Evolutionary conservation across 2,113 vertebrate genomes (phyloP), one percentile per base, ranked within the genome.

Genomic region (Motacilla tschutschensis): DNA sequence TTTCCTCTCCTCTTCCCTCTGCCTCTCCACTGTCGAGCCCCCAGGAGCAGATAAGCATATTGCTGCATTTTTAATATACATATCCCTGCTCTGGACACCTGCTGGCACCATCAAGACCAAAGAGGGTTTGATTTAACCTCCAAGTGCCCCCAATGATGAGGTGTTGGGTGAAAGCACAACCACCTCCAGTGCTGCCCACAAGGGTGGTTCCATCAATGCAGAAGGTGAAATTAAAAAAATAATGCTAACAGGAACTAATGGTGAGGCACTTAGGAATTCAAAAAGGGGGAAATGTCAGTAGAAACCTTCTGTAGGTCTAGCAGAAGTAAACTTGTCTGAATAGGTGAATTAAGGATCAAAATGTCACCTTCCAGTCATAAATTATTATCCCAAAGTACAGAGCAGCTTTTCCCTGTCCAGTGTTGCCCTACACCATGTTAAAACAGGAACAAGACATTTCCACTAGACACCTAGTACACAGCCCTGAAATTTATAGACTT

Each of bases 131-230:
- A 12, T 62, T 70, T 46, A 82, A 43, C 17, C 12, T 46, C 22
- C 28, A 80, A 60, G 13, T 38, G 24, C 6, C n/a, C 17, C 17
- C 14, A 83, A 0, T 5, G 21, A 14, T 1, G 1, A 36, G 21
- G 10, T 44, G 35, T 19, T 38, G 36, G 29, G 17, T 79, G 20
- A 18, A 8, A 75, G 36, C 3, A 4, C 31, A 24, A 3, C 28
- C 1, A 3, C 55, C 12, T 10, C 0, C 1, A 4, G 18, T 60
- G 60, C 24, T 20, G 8, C 28, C 43, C 4, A 0, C 5, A 4
- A 43, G 24, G 8, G 31, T 50, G 17, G 4, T 60, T 69, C 15
- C 54, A 57, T 41, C 41, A 20, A 12, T 64, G 28, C 33, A 28
- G 36, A 55, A 79, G 20, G 28, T 63, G 18, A 78, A 91, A 75